Evolutionary conservation across 2,797 vertebrate genomes (phyloP), one percentile per base, ranked within the genome.

Genomic region (Aeoliscus strigatus): DNA sequence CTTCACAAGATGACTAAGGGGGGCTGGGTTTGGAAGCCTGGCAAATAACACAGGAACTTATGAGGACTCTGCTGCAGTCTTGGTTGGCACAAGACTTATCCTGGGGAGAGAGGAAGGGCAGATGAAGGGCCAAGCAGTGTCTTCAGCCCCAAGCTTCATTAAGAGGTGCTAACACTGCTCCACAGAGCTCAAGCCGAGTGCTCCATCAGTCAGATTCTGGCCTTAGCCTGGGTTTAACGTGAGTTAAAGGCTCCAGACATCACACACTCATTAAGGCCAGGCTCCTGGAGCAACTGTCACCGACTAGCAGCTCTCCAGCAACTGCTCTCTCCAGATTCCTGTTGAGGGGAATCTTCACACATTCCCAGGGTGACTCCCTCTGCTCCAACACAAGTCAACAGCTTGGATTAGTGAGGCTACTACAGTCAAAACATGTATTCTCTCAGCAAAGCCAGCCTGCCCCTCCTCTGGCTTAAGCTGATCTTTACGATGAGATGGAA

Each of bases 261-360:
- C 65, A 73, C 80, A 76, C 60, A 84, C 78, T 70, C 77, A 86
- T 83, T 80, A 87, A 86, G 87, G 80, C 73, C 39, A 60, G 73
- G 80, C 79, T 91, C 85, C 64, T 72, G 65, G 83, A 88, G 84
- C 65, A 81, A 87, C 75, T 84, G 86, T 79, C 76, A 84, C 84
- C 79, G 72, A 68, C 75, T 58, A 55, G 59, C 57, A 62, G 64
- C 60, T 79, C 69, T 70, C 63, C 70, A 14, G 75, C 64, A 73
- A 69, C 36, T 50, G 60, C 58, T 70, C 66, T 53, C 60, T 81
- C 72, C 78, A 73, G 65, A 77, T 74, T 76, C 83, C 75, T 49
- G 68, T 80, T 70, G 82, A 70, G 75, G 65, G 44, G 75, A 71
- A 66, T 68, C 67, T 79, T 80, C 72, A 76, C 63, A 83, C 75